Base-by-base conservation (phyloP, 2,113 vertebrate species). In the Oxyura jamaicensis region DNA sequence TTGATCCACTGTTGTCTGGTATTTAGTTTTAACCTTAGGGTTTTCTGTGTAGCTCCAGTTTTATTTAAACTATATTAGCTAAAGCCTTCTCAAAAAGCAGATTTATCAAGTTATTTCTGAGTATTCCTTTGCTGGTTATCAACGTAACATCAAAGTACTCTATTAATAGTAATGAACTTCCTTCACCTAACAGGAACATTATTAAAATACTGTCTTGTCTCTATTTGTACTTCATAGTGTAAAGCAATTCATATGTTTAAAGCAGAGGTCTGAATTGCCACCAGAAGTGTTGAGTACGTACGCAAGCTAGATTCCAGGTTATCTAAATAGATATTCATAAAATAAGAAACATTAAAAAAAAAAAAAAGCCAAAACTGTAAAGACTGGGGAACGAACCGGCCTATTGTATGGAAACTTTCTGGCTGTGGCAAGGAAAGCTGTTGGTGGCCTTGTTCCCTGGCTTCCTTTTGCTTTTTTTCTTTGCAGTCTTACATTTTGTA, bases 261-360 rank as follows among this genome's bases (percentile, higher is more conserved):
- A 85, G 36, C 31, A 36, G 50, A 29, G 59, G 4, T 79, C 41
- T 20, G 69, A 69, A 35, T 84, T 75, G 65, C 41, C 4, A 4
- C 50, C 0, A 1, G 15, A 11, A 10, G 0, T 46, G 10, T 56
- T 42, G 42, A 65, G 25, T 63, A 18, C 18, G 14, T 75, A 52
- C 31, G 31, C 48, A 84, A 58, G 78, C 33, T 44, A 53, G 23
- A 48, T 44, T 65, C 33, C 33, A 60, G 39, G 26, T 88, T 78
- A 59, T 77, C 7, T 13, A 69, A 84, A 44, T 60, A 81, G 59
- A 29, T 74, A 67, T 19, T 18, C 50, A 14, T 75, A 76, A 84
- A 93, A 75, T 77, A 71, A 86, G 22, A 8, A 86, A 13, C 3
- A 4, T 71, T 11, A 55, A 63, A 26, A 39, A 15, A 62, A 33